Percentiles rank a stretch among this genome's conserved stretches.
phyloP scores from a whole-genome alignment of 2,888 invertebrate species.

The Blera fallax region DNA sequence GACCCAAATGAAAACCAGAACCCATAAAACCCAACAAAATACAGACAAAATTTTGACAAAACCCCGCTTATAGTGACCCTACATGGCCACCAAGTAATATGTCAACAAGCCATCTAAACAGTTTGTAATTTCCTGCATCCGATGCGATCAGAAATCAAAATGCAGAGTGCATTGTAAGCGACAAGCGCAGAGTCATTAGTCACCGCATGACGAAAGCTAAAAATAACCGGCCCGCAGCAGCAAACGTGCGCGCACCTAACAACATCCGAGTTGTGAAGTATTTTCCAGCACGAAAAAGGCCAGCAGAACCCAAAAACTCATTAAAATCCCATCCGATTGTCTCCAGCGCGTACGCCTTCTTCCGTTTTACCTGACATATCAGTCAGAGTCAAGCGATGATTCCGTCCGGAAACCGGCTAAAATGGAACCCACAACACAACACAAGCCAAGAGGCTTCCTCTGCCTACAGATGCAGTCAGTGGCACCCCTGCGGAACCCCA shows the following conservation, averaged over 20 bases:
- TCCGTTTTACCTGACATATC: conserved; percentile 71
- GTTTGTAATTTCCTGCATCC: conserved; percentile 53
- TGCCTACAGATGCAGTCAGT: conserved; percentile 41
- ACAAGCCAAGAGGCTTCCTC: conserved; percentile 30
- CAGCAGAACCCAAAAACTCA: conserved; percentile 47
- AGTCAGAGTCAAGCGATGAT: conserved; percentile 69
- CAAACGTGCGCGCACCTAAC: conserved; percentile 54
- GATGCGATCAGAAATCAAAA: conserved; percentile 43
- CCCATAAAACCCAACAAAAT: neutral
- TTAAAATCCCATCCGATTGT: conserved; percentile 72
- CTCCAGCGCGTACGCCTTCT: conserved; percentile 61
- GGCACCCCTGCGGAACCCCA: conserved; percentile 55
- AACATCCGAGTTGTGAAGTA: conserved; percentile 41
- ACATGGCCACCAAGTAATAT: neutral
- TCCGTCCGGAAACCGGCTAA: conserved; percentile 70
- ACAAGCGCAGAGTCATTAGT: conserved; percentile 50
- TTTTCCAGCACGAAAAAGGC: conserved; percentile 19
- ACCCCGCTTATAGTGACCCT: neutral
- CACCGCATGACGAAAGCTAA: conserved; percentile 58
- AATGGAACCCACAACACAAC: conserved; percentile 53
- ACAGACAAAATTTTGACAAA: neutral
- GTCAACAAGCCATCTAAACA: conserved; percentile 28
- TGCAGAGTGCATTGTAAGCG: conserved; percentile 42
- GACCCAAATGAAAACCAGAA: neutral
- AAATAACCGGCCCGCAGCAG: conserved; percentile 26